Base-by-base conservation (phyloP, 2,113 vertebrate species). In the Aptenodytes patagonicus region DNA sequence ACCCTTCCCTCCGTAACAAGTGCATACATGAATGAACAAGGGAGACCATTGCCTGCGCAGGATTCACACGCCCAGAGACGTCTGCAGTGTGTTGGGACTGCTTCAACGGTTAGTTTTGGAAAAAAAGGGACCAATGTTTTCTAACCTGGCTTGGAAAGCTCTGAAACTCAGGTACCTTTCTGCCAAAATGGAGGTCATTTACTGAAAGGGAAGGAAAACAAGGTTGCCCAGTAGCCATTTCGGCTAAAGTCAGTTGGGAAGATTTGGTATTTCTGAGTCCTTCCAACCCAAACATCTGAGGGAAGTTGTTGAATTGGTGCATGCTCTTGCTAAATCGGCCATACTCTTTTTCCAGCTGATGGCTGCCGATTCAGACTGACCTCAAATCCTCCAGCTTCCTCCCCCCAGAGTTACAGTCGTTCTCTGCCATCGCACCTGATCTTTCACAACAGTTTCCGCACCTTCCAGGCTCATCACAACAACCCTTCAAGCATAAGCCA, bases 151-250 rank as follows among this genome's bases (percentile, higher is more conserved):
- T 49, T 77, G 40, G 71, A 83, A 90, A 88, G 36, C 57, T 66
- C 75, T 40, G 69, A 87, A 93, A 83, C 21, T 83, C 40, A 31
- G 0, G 3, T 3, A 83, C 16, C 29, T 10, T 85, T 49, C 70
- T 46, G 75, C 64, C n/a, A 21, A 65, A 91, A 77, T 32, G n/a
- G 69, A 94, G 10, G 25, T 89, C 51, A 73, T 90, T 90, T 93
- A 75, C 13, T 68, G 62, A 84, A 91, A 83, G 36, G 19, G 38
- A 93, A 83, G 34, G 40, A 92, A 95, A 95, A 81, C 32, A 82
- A 72, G 38, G 77, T 34, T 82, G 16, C 40, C 69, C 61, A 72
- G 83, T 84, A 95, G 91, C 70, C 32, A 76, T 68, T 87, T 71
- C 83, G 61, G 40, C 28, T 87, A 49, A 58, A 0, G 2, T 51